phyloP scores from a whole-genome alignment of 2,888 invertebrate genomes.

The Calliopum simillimum region DNA sequence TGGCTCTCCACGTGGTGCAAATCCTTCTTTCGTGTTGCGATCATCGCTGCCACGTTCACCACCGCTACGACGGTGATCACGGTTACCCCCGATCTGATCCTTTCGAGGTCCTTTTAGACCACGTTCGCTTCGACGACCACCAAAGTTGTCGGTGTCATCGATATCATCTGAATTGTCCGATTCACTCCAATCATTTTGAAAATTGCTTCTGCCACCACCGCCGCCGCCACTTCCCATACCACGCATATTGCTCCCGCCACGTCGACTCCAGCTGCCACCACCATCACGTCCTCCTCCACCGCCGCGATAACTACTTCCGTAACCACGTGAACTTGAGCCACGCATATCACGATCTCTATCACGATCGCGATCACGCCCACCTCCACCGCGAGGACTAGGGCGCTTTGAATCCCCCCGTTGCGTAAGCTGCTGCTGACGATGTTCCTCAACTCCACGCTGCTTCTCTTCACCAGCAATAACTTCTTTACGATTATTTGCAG shows the following conservation, averaged over 20 bases:
- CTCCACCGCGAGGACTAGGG: constrained; percentile 65
- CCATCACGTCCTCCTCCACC: constrained; percentile 68
- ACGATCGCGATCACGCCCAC: constrained; percentile 50
- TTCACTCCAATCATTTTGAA: constrained; percentile 68
- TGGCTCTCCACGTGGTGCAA: constrained; percentile 89
- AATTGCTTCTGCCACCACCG: constrained; percentile 57
- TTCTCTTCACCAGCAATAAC: constrained; percentile 34
- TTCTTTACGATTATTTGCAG: constrained; percentile 40
- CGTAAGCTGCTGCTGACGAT: constrained; percentile 37
- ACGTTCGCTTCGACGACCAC: constrained; percentile 71
- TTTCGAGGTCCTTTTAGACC: constrained; percentile 66
- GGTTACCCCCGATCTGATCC: constrained; percentile 34
- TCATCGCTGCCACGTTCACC: constrained; percentile 44
- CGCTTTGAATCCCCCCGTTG: constrained; percentile 55
- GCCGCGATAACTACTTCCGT: constrained; percentile 67
- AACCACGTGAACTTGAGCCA: constrained; percentile 60
- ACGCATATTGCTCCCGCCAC: constrained; percentile 66
- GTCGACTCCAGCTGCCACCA: constrained; percentile 57
- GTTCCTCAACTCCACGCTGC: constrained; percentile 36
- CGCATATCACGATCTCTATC: constrained; percentile 67
- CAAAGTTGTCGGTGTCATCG: constrained; percentile 76
- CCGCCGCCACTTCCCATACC: constrained; percentile 53
- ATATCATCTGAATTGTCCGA: constrained; percentile 81
- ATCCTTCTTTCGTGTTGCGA: constrained; percentile 72
- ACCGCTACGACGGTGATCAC: constrained; percentile 34